phyloP scores from a whole-genome alignment of 2,888 invertebrate species.

The Pheosia gnoma region DNA sequence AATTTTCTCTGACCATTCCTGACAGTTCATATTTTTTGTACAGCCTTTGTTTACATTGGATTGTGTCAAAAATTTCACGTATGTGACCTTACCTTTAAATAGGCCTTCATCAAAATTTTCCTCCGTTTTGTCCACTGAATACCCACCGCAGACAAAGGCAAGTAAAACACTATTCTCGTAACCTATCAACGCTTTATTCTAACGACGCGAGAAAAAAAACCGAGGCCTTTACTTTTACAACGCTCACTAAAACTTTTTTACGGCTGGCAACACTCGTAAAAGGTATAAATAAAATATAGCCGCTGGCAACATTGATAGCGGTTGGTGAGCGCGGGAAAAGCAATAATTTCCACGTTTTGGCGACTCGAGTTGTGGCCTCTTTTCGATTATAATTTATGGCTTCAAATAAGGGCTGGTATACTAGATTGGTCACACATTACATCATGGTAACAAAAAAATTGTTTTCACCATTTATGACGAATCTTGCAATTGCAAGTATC shows the following conservation, averaged over 20 bases:
- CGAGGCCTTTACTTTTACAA: slow-evolving; percentile 65
- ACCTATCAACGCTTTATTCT: slow-evolving; percentile 63
- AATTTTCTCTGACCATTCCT: too few species aligned
- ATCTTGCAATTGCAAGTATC: too few species aligned
- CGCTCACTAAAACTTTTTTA: slow-evolving; percentile 78
- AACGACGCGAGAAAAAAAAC: slow-evolving; percentile 54
- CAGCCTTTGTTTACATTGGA: too few species aligned
- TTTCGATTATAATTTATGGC: slow-evolving; percentile 81
- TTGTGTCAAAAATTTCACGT: too few species aligned
- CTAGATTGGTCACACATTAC: neutral
- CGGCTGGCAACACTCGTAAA: slow-evolving; percentile 75
- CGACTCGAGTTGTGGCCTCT: slow-evolving; percentile 70
- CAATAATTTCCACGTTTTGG: slow-evolving; percentile 77
- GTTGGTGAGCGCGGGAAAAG: slow-evolving; percentile 51
- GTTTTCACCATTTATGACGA: too few species aligned
- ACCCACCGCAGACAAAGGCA: slow-evolving; percentile 4
- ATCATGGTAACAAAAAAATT: slow-evolving; percentile 7
- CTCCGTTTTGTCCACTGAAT: neutral
- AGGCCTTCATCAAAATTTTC: neutral
- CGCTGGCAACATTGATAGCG: slow-evolving; percentile 66
- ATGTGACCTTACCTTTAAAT: neutral
- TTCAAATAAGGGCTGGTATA: slow-evolving; percentile 52
- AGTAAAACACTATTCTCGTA: slow-evolving; percentile 42
- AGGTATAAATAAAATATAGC: slow-evolving; percentile 77
- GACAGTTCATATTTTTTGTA: too few species aligned